Percentiles rank a stretch among this genome's conserved stretches.
Conservation (phyloP, 2,888 invertebrate genomes). For the Timema cristinae region DNA sequence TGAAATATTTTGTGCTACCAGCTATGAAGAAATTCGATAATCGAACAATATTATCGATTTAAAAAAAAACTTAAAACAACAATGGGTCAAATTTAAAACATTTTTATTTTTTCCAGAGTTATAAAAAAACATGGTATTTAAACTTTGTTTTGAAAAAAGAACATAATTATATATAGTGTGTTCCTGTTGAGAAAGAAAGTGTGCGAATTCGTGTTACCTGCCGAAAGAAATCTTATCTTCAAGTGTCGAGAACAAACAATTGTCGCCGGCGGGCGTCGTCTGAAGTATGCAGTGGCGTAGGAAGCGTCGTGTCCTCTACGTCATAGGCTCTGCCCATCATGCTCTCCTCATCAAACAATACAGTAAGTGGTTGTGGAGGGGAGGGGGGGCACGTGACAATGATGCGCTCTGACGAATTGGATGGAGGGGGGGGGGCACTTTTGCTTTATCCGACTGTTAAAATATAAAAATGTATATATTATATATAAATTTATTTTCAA, state of each 20-base stretch:
- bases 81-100: too few species aligned
- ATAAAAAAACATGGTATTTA: not conserved
- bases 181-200: not conserved
- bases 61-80: too few species aligned
- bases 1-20: too few species aligned
- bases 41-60: too few species aligned
- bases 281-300: conserved; percentile 33
- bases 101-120: not conserved
- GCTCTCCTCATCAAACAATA: conserved; percentile 36
- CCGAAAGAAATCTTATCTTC: not conserved
- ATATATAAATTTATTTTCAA: too few species aligned
- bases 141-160: not conserved
- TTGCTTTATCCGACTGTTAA: too few species aligned
- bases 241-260: too few species aligned
- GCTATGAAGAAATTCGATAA: too few species aligned
- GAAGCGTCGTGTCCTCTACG: conserved; percentile 31
- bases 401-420: too few species aligned
- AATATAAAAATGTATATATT: too few species aligned
- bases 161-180: not conserved
- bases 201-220: not conserved
- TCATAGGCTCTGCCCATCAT: conserved; percentile 38
- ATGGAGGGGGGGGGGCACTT: not conserved
- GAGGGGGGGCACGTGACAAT: not conserved
- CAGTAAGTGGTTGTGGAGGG: conserved; percentile 27
- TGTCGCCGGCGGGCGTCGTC: not conserved